A percentile compares a stretch with the other conserved stretches of the same genome.
These are phyloP conservation scores for Melikaiella ostensackeni DNA, from an alignment of 2,888 invertebrate genomes.

Conservation along the genomic window DNA sequence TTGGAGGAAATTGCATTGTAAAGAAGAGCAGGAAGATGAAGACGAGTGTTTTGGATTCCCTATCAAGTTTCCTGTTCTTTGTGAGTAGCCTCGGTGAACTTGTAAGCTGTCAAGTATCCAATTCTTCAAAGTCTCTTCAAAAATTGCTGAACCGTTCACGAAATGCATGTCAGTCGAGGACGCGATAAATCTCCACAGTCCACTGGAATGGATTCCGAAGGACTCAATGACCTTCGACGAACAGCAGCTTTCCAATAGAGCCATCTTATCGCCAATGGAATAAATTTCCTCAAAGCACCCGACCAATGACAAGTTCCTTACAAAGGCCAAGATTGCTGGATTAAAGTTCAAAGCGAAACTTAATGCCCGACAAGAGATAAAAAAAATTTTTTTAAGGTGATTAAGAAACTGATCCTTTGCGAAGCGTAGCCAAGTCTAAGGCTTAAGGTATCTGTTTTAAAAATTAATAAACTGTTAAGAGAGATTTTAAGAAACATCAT, in stretches of 20 bases:
- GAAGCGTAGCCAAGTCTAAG: too few relatives aligned
- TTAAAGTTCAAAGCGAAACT: slow-evolving; percentile 14
- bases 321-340: background rate
- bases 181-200: slow-evolving; percentile 46
- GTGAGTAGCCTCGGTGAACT: slow-evolving; percentile 34
- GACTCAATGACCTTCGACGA: slow-evolving; percentile 39
- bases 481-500: too few relatives aligned
- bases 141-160: slow-evolving; percentile 43
- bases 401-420: too few relatives aligned
- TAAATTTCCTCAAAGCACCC: slow-evolving; percentile 21
- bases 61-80: slow-evolving; percentile 43
- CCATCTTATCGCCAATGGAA: slow-evolving; percentile 19
- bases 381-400: background rate
- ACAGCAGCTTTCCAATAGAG: slow-evolving; percentile 40
- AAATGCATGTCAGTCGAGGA: slow-evolving; percentile 40
- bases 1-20: background rate
- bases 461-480: too few relatives aligned
- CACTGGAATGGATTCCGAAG: slow-evolving; percentile 44
- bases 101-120: slow-evolving; percentile 42
- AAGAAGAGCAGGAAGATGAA: background rate
- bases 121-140: slow-evolving; percentile 41
- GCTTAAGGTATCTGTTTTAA: too few relatives aligned
- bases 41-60: slow-evolving; percentile 8
- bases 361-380: background rate
- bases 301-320: slow-evolving; percentile 33